Base-by-base conservation (phyloP, 1,140 invertebrate genomes). In the Caenorhabditis inopinata region DNA sequence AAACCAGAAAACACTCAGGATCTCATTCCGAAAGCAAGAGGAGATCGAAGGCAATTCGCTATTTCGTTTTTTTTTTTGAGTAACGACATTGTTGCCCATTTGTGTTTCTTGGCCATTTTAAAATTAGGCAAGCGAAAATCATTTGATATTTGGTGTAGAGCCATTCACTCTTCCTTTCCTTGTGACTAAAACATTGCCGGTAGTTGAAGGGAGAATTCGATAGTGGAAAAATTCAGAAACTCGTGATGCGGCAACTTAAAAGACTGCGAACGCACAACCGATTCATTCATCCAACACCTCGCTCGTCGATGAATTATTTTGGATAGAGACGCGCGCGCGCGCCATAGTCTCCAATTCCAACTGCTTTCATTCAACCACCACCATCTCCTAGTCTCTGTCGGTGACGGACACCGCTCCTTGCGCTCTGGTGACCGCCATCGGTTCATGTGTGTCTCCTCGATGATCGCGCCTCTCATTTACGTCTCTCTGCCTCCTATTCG, bases 391-490 rank as follows among this genome's bases (percentile, higher is more conserved):
- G 29, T 58, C 27, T 4, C 1, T 21, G 32, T 38, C 58, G 32
- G 58, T 68, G 58, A 38, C 32, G 58, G 58, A 68, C 58, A 68
- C 58, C 58, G 58, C 58, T 58, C 51, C 51, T 58, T 14, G 51
- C 51, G 51, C 51, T 68, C 32, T 68, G 58, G 58, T 68, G 58
- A 68, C 58, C 58, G 58, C 58, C 58, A 68, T 68, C 58, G 58
- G 29, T 35, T 38, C 38, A 29, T 51, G 49, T n/a, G 12, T n/a
- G 32, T 18, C 32, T 68, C 18, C 2, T 21, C 32, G n/a, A 68
- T 68, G 58, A 68, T 68, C 32, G 58, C 58, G 58, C 58, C 58
- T 68, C 58, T 38, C 58, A 68, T 68, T 68, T 68, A 38, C 38
- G 35, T 68, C 58, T 5, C 5, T 42, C 23, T 38, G 2, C 23